Evolutionary conservation across 1,140 invertebrate genomes (phyloP).

Genomic region (Papilio helenus): DNA sequence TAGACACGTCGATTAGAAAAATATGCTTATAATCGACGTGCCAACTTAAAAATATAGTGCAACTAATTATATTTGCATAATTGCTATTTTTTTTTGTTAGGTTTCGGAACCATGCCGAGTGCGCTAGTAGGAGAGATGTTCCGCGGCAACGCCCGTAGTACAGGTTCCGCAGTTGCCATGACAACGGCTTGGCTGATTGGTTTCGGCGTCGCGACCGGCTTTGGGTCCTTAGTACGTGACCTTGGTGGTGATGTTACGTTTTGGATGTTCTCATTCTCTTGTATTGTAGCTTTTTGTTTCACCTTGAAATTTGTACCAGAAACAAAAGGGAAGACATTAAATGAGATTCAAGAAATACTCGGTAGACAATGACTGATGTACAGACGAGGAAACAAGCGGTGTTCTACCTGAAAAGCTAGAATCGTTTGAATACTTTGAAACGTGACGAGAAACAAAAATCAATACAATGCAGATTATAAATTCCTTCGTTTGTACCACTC

Average conservation of each 20-base stretch:
- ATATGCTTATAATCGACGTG: background rate
- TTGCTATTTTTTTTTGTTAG: conserved; percentile 40
- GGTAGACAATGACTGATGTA: conserved; percentile 35
- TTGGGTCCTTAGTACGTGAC: conserved; percentile 82
- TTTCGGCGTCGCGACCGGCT: conserved; percentile 90
- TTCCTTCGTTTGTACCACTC: too few relatives aligned
- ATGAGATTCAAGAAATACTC: conserved; percentile 88
- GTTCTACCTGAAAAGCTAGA: too few relatives aligned
- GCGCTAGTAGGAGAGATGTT: conserved; percentile 87
- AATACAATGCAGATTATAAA: too few relatives aligned
- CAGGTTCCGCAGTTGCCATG: conserved; percentile 86
- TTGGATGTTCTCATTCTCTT: conserved; percentile 89
- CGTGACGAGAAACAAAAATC: too few relatives aligned
- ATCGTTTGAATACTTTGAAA: too few relatives aligned
- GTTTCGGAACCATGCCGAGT: conserved; percentile 87
- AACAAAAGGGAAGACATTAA: conserved; percentile 89
- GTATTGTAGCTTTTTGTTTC: conserved; percentile 84
- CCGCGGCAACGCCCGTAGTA: conserved; percentile 86
- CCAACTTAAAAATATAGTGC: too few relatives aligned
- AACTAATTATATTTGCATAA: too few relatives aligned
- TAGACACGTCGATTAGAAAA: background rate
- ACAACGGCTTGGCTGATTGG: conserved; percentile 88
- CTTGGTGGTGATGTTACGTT: conserved; percentile 89
- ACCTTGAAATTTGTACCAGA: conserved; percentile 88
- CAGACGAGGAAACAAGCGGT: too few relatives aligned